A percentile compares a stretch with the other conserved stretches of the same genome.
These are phyloP conservation scores for Gnathonemus echidnorhynchus DNA, from an alignment of 2,113 vertebrate genomes.

Conservation along the genomic window DNA sequence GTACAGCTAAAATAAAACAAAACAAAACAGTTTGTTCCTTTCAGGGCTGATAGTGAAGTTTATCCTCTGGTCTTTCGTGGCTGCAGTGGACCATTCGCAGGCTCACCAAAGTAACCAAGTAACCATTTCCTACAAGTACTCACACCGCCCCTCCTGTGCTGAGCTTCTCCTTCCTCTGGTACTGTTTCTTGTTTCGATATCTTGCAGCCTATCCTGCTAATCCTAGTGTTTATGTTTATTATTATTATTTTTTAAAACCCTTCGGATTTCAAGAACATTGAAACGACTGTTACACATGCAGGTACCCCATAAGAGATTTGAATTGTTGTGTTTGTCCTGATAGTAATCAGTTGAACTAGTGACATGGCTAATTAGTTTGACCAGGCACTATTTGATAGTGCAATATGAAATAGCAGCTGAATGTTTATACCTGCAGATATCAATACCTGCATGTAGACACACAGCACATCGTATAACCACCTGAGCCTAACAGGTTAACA, in stretches of 20 bases:
- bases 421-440: neutral
- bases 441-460: neutral
- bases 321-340: neutral
- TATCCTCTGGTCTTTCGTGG: neutral
- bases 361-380: neutral
- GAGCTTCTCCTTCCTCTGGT: neutral
- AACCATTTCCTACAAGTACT: neutral
- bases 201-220: neutral
- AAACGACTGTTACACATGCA: neutral
- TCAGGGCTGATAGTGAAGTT: neutral
- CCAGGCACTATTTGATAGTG: neutral
- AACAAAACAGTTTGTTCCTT: neutral
- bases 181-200: neutral
- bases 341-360: neutral
- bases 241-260: neutral
- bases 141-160: neutral
- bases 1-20: neutral
- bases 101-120: neutral
- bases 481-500: slow-evolving; percentile 17
- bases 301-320: neutral
- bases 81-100: neutral
- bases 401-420: neutral
- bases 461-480: neutral
- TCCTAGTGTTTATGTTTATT: neutral
- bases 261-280: neutral